Base-by-base conservation (phyloP, 1,140 invertebrate genomes). In the Heliconius melpomene region DNA sequence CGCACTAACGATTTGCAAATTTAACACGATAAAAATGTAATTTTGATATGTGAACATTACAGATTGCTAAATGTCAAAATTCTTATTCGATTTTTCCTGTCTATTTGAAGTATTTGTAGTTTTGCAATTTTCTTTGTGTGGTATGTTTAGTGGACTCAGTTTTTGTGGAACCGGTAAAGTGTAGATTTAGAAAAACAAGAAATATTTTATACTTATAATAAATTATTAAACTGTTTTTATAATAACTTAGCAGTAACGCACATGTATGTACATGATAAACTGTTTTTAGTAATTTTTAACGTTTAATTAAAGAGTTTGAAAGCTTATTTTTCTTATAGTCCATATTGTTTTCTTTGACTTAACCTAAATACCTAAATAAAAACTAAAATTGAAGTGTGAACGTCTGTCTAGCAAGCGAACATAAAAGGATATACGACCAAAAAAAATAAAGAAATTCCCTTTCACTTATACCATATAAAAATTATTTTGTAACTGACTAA, bases 401-500 rank as follows among this genome's bases (percentile, higher is more conserved):
- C 74, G 57, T 36, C 70, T 75, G 38, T 23, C 20, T 29, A 71
- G 7, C 38, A 72, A 38, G 1, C 38, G 29, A 72, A 38, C 71
- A 72, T 38, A 36, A 38, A 72, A 38, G 29, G 23, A 72, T 38
- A 38, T 7, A 6, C 3, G 9, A 29, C 9, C 23, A 26, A 66
- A 66, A 66, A n/a, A 23, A 66, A 60, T 11, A 18, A 29, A 66
- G 11, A 66, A 66, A 66, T 29, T 66, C 60, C 26, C 23, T 66
- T 66, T 70, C 23, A 77, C 66, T 77, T 70, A 40, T 16, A 70
- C n/a, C 57, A 40, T 77, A 71, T 70, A 70, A 71, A 29, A 52
- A 20, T 2, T 20, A 46, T 13, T 18, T 72, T 32, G 57, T 8
- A 38, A 82, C 79, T 89, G 87, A 90, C 77, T 89, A 85, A 90